Base-by-base conservation (phyloP, 2,113 vertebrate genomes). In the Artemisiospiza belli region DNA sequence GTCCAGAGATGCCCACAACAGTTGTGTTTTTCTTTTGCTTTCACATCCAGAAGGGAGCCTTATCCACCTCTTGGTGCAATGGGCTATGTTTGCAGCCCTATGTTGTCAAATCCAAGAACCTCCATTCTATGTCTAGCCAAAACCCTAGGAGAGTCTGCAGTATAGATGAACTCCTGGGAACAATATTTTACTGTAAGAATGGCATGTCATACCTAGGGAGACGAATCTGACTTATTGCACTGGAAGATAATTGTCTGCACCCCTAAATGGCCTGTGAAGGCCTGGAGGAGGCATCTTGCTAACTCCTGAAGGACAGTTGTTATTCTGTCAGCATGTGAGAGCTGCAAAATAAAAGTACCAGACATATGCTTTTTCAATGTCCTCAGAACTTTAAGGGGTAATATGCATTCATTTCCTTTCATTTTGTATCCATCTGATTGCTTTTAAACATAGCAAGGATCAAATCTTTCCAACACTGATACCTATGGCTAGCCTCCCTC, bases 381-480 rank as follows among this genome's bases (percentile, higher is more conserved):
- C 49, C 80, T 39, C 41, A 3, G 82, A 78, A 72, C 59, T 86
- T 95, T 72, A 89, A 79, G 81, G 46, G 62, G 64, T 75, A 74
- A 94, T 33, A 79, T 0, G 0, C 58, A 70, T 58, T 68, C 13
- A 54, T 43, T 59, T 74, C 69, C 67, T 88, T 84, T 92, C 77
- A 67, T 94, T 96, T 93, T 92, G 31, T 24, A 70, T 94, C 51
- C 59, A 35, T 74, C 62, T 66, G 44, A 83, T 84, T 90, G 75
- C 70, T 85, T 90, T 94, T 83, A 75, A 78, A 57, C 83, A 22
- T 54, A 91, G 89, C 27, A 64, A 82, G 49, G 57, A 78, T 92
- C 74, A 93, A 93, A 83, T 77, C 69, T 90, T 93, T 93, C 83
- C 74, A 90, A 47, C 59, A n/a, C 33, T 35, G 64, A 88, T 96